These are phyloP conservation scores for Popillia japonica DNA, from an alignment of 1,140 invertebrate species.

Conservation along the genomic window DNA sequence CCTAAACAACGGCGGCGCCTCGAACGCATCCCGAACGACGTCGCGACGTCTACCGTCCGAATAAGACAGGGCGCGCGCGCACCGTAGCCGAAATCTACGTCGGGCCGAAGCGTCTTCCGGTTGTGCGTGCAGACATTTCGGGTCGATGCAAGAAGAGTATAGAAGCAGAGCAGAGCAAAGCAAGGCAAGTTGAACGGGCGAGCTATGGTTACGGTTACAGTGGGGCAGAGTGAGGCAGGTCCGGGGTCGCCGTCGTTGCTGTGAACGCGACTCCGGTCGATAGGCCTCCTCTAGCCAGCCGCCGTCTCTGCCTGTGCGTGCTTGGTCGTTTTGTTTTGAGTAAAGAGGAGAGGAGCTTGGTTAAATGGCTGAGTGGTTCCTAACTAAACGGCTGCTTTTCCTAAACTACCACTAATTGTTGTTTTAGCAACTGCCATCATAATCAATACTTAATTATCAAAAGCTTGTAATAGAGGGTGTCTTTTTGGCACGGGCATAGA, in stretches of 20 bases:
- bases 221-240: slow-evolving; percentile 31
- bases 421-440: too few species aligned
- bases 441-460: too few species aligned
- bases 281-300: slow-evolving; percentile 4
- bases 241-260: slow-evolving; percentile 11
- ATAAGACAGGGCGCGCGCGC: background rate
- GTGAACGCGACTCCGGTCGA: slow-evolving; percentile 16
- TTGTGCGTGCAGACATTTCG: slow-evolving; percentile 13
- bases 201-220: slow-evolving; percentile 23
- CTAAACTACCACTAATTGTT: too few species aligned
- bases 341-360: background rate
- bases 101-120: slow-evolving; percentile 20
- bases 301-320: background rate
- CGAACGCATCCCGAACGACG: background rate
- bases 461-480: too few species aligned
- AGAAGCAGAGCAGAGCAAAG: background rate
- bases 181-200: background rate
- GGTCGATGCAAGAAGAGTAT: background rate
- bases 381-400: too few species aligned
- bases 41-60: background rate
- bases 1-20: background rate
- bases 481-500: too few species aligned
- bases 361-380: background rate
- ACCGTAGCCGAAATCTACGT: background rate
- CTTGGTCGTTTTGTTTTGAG: background rate